A percentile compares a stretch with the other conserved stretches of the same genome.
Conservation (phyloP, 2,888 invertebrate species). For the Trissolcus brochymenae region DNA sequence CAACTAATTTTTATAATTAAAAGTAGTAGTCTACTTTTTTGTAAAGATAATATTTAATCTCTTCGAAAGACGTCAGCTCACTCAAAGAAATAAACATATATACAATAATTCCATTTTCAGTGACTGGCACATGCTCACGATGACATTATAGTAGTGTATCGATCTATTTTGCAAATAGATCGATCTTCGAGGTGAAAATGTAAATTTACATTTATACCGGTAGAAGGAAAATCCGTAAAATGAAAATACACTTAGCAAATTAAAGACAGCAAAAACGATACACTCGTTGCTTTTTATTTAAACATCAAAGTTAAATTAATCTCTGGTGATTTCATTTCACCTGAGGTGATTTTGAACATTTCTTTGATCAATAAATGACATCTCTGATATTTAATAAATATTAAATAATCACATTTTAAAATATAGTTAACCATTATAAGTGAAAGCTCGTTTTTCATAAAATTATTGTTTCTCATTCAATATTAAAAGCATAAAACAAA, state of each 20-base stretch:
- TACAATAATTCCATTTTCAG: not conserved
- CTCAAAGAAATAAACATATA: too few species aligned
- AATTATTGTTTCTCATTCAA: too few species aligned
- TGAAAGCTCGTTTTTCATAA: too few species aligned
- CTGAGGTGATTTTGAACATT: not conserved
- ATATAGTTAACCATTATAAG: too few species aligned
- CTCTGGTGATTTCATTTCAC: not conserved
- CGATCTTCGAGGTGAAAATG: slow-evolving; percentile 4
- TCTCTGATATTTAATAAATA: too few species aligned
- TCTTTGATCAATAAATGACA: not conserved
- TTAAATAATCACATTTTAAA: not conserved
- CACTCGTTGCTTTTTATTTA: too few species aligned
- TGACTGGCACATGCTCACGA: not conserved
- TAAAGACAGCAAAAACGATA: not conserved
- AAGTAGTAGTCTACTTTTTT: too few species aligned
- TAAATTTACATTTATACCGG: not conserved
- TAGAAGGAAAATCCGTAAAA: not conserved
- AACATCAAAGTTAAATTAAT: not conserved
- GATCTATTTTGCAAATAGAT: too few species aligned
- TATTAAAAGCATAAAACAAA: too few species aligned
- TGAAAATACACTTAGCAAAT: not conserved
- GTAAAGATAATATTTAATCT: too few species aligned
- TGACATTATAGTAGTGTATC: slow-evolving; percentile 21
- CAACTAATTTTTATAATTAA: too few species aligned
- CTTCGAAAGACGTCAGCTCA: too few species aligned